Evolutionary conservation across 2,113 vertebrate genomes (phyloP), one percentile per base, ranked within the genome.

Genomic region (Origma solitaria): DNA sequence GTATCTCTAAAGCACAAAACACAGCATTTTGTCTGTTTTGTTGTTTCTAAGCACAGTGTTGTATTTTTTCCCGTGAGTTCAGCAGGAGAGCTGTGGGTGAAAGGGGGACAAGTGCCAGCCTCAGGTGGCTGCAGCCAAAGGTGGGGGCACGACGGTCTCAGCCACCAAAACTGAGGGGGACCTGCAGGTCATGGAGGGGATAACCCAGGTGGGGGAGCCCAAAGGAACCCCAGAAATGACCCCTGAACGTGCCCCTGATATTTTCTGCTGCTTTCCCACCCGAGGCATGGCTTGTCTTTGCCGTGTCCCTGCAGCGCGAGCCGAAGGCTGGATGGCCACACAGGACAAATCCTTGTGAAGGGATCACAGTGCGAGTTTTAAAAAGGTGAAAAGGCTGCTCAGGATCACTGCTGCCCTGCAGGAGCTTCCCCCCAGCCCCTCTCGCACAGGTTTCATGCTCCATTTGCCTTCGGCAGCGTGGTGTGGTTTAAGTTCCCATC

Each of bases 111-210:
- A 22, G 24, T 19, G 49, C 7, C 38, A 75, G 44, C n/a, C 37
- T 53, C 31, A 7, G 28, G 45, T 21, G 54, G 45, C 65, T 82
- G 65, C 20, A 25, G 40, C 1, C 2, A 60, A 35, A 35, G 10
- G 4, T 18, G 37, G 37, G 42, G 38, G 21, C 71, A 64, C 0
- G 0, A 25, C 38, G 38, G 13, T 49, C 76, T 57, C 30, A 20
- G 31, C 15, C 40, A 37, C 1, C 10, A 33, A 45, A 28, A 7
- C 47, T 6, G 53, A 54, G 53, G 21, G 6, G 0, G 3, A 16
- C 9, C 68, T 65, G 42, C 50, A 25, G 40, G 30, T 61, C 45
- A 0, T 38, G 64, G 72, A 69, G 51, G 42, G 27, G 31, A 27
- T 9, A 6, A 15, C 19, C 53, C 47, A 53, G 9, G 17, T 23